Conservation (phyloP, 2,113 vertebrate species). For the Pangasianodon gigas region DNA sequence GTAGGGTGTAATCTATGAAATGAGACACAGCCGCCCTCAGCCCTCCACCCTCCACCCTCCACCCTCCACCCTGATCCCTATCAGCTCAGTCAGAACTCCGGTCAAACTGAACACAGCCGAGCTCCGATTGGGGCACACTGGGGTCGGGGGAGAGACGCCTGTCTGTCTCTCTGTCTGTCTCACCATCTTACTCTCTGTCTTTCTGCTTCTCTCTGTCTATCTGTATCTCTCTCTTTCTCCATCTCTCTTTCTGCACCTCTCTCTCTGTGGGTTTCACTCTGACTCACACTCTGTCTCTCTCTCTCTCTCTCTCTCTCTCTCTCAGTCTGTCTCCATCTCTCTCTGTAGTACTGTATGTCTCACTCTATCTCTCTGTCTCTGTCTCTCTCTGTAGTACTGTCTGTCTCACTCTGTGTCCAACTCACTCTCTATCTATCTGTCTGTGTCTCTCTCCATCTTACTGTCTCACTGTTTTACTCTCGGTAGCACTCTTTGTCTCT, state of each 20-base stretch:
- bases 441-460: neutral
- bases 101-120: neutral
- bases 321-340: neutral
- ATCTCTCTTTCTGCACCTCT: neutral
- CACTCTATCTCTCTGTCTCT: neutral
- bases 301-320: neutral
- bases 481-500: neutral
- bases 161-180: neutral
- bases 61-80: slow-evolving; percentile 24
- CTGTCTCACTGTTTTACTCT: neutral
- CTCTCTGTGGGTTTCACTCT: neutral
- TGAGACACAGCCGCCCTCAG: slow-evolving; percentile 1
- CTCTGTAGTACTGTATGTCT: neutral
- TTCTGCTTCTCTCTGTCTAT: neutral
- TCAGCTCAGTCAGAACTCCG: neutral
- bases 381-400: neutral
- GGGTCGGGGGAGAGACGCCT: neutral
- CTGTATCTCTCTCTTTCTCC: neutral
- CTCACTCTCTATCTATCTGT: neutral
- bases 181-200: neutral
- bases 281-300: neutral
- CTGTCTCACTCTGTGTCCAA: neutral
- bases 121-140: neutral
- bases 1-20: slow-evolving; percentile 16
- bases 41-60: neutral